Base-by-base conservation (phyloP, 1,140 invertebrate genomes). In the Drosophila tani region DNA sequence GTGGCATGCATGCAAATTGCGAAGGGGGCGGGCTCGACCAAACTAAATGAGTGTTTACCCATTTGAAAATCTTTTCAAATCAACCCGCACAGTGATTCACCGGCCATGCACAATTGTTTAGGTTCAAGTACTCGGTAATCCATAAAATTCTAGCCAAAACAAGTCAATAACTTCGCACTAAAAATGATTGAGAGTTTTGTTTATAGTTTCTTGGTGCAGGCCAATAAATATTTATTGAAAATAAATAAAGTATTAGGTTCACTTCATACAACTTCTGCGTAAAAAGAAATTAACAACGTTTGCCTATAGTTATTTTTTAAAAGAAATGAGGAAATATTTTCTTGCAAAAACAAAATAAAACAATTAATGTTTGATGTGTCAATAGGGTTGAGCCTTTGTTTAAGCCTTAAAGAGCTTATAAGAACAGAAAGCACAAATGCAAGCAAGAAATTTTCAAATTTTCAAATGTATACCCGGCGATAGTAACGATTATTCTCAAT, bases 1-100 rank as follows among this genome's bases (percentile, higher is more conserved):
- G 17, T 49, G 46, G 50, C 69, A 71, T 15, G 43, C n/a, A 51
- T 73, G 70, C 68, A 73, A 73, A 71, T 73, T 71, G 17, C 35
- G 11, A 68, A 51, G 35, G 49, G n/a, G 21, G 46, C 21, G 32
- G 24, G 24, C 1, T 6, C 35, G 35, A n/a, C 47, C 62, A 21
- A n/a, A 41, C 14, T 12, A 43, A 67, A 24, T 45, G 53, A 15
- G 5, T 68, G 63, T 69, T 69, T 53, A 69, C n/a, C n/a, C 27
- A 67, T 53, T 69, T 32, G 15, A 27, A 58, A 43, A 58, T 63
- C 38, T n/a, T 29, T 11, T 17, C 8, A 32, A 63, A 47, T 40
- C 35, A 17, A 17, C n/a, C 19, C 9, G 66, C 21, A 66, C 40
- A 63, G 59, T 64, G 58, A 47, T 19, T 63, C 63, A 45, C 56